Base-by-base conservation (phyloP, 1,140 invertebrate species). In the Melipona quadrifasciata region DNA sequence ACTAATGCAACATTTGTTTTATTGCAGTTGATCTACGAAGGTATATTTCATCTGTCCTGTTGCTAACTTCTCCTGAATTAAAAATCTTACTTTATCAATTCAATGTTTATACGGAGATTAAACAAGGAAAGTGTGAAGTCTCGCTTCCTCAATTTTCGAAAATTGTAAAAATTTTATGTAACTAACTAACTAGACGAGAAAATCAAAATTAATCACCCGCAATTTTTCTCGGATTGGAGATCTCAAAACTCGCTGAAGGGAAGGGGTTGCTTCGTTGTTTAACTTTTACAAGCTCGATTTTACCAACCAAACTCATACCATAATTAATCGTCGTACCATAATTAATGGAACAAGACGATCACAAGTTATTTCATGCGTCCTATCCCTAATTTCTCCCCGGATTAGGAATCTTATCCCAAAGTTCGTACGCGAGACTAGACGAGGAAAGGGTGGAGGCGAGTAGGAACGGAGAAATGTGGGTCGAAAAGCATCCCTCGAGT, bases 401-500 rank as follows among this genome's bases (percentile, higher is more conserved):
- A 90, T 90, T 91, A 89, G 84, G 85, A 86, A 92, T 89, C 87
- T 89, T 85, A 82, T 27, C 11, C 70, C 74, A 80, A 88, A 86
- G 77, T 85, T 89, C 71, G 68, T 75, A 75, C 67, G 39, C 39
- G 55, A 53, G 31, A 8, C 16, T 19, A 31, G n/a, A 6, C 2
- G 27, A 0, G 21, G 17, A 24, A 2, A 34, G 53, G 53, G n/a
- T 58, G 76, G 53, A 19, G 67, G n/a, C 11, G 24, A 4, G 16
- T 34, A 55, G 39, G 39, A 11, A 1, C 21, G 73, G 72, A 77
- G 86, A 91, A 92, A 92, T 92, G 90, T 92, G 92, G 92, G 91
- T 92, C 91, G 92, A 82, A 78, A 82, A 84, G 78, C 85, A 1
- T 86, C 87, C 82, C 86, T 89, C 84, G 89, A 91, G 87, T 89